Evolutionary conservation across 1,140 invertebrate genomes (phyloP), one percentile per base, ranked within the genome.

Genomic region (Lucilia cuprina): DNA sequence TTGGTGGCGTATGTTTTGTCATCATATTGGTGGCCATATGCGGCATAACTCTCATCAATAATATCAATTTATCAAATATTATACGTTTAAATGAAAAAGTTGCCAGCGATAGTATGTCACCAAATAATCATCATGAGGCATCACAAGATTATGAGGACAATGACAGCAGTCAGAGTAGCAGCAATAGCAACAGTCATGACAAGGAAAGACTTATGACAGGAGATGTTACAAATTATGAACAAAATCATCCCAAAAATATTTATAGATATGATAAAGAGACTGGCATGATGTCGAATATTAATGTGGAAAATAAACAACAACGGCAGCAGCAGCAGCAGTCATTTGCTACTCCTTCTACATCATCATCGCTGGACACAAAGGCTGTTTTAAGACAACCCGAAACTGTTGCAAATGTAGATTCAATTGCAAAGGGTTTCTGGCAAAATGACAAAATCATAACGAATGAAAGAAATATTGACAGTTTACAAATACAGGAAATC

Each of bases 11-110:
- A 74, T 86, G 87, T 47, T 87, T 88, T n/a, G 89, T 90, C 70
- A 91, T 91, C 80, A 85, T 90, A 0, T 86, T 91, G 49, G 89
- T 91, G 19, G 88, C 83, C 17, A 86, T 91, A 35, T 91, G 89
- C 9, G 89, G 89, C 9, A 86, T 91, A 10, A 91, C 89, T 0
- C 83, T 91, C 83, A 90, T 90, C 86, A 91, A 90, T 80, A 90
- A 90, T 83, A 89, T 91, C 13, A 91, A 91, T 83, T 82, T 90
- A 19, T 91, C 89, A 47, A 91, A 91, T 34, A 91, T 91, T 13
- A 90, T 91, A 77, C 87, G 89, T 17, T 80, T 91, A 74, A 91
- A 91, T 74, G 89, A 91, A 86, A 88, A 91, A 85, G 89, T 90
- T 84, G 89, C 89, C 86, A 90, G 89, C 86, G 89, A 90, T 74